Conservation (phyloP, 2,888 invertebrate genomes). For the Rotaria macrura region DNA sequence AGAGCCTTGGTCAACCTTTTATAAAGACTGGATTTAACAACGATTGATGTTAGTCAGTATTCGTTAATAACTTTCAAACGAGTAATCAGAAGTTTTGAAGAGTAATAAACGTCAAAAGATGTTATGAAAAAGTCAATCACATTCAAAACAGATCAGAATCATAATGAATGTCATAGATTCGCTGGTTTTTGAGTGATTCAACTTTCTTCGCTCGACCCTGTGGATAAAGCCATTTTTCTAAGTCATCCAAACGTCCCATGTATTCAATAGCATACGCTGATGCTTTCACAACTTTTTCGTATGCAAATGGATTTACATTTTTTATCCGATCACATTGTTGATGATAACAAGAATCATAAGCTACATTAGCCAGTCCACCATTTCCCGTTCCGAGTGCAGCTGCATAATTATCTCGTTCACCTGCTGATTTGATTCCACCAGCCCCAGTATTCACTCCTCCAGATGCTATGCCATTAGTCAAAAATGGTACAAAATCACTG, state of each 20-base stretch:
- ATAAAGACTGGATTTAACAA: no score
- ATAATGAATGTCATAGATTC: background rate
- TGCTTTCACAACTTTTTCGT: conserved; percentile 8
- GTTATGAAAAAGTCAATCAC: no score
- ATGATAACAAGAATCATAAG: conserved; percentile 17
- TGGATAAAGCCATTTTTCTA: background rate
- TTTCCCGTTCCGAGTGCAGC: background rate
- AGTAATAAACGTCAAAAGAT: no score
- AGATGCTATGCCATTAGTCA: background rate
- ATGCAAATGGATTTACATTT: background rate
- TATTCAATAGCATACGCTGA: background rate
- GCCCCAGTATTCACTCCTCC: background rate
- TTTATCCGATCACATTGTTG: background rate
- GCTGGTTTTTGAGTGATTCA: background rate
- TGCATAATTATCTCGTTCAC: background rate
- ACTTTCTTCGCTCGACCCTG: background rate
- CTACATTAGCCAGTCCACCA: background rate
- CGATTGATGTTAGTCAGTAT: no score
- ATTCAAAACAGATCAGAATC: background rate
- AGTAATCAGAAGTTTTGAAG: no score
- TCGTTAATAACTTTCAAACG: no score
- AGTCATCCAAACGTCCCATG: background rate
- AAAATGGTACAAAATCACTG: conserved; percentile 3
- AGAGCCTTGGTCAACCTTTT: no score
- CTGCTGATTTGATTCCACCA: background rate